Evolutionary conservation across 2,797 vertebrate genomes (phyloP), one percentile per base, ranked within the genome.

Genomic region (Cephalopachus bancanus): DNA sequence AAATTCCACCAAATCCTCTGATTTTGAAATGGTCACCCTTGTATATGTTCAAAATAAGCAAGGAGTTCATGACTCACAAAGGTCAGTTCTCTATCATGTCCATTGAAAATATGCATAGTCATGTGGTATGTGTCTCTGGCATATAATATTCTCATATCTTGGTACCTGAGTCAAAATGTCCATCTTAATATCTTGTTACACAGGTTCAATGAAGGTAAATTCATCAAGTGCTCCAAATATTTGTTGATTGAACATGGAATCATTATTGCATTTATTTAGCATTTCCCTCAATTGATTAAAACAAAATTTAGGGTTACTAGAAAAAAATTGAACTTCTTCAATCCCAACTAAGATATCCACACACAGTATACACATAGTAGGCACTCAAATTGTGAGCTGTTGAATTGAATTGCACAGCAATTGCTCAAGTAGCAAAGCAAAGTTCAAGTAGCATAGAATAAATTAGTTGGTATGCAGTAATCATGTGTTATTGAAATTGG

Each of bases 401-500:
- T 74, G 19, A 83, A 67, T 0, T 81, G 55, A 94, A 84, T 93
- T 84, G 76, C 30, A 74, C 14, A 84, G 16, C 91, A 95, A 71
- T 87, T 92, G 69, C 64, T 96, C 64, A 94, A 91, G 44, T 44
- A 44, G 44, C 44, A 44, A 44, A 44, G n/a, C 71, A 37, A 71
- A 89, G 33, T n/a, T 97, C 7, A 71, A 90, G 84, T 30, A 92
- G 65, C 75, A 72, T 64, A 30, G 64, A 88, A 95, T 65, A 20
- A 71, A 96, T 97, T 95, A 93, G 59, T 64, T 33, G 33, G 67
- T 33, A 97, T 96, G 59, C 22, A 87, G 89, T 89, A 51, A 93
- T 93, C 76, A 84, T 33, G 20, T 97, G 93, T 97, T 97, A 94
- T 44, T 97, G 87, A 94, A 97, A 83, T 92, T 97, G 49, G 65